Conservation (phyloP, 2,113 vertebrate genomes). For the Polypterus senegalus region DNA sequence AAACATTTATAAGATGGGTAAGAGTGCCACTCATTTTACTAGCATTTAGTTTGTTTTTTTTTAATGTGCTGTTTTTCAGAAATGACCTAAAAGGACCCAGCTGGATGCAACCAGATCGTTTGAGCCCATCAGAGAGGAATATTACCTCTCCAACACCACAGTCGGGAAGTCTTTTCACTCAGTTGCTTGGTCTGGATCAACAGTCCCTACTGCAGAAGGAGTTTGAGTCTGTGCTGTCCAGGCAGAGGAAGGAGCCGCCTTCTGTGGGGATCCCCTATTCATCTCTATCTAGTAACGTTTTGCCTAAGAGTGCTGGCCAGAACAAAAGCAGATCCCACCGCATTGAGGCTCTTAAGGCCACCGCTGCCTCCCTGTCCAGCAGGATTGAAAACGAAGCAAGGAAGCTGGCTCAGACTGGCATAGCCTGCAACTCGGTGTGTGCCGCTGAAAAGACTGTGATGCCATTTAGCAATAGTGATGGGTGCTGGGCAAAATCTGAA, state of each 20-base stretch:
- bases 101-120: slow-evolving; percentile 51
- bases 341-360: slow-evolving; percentile 82
- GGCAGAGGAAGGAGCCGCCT: slow-evolving; percentile 26
- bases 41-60: slow-evolving; percentile 2
- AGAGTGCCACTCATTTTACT: too few relatives aligned
- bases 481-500: slow-evolving; percentile 41
- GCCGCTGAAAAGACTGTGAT: slow-evolving; percentile 35
- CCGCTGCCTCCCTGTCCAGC: slow-evolving; percentile 77
- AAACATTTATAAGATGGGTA: too few relatives aligned
- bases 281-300: slow-evolving; percentile 30
- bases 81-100: slow-evolving; percentile 48
- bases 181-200: slow-evolving; percentile 56
- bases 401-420: slow-evolving; percentile 63
- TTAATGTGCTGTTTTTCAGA: slow-evolving; percentile 36
- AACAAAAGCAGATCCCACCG: slow-evolving; percentile 62
- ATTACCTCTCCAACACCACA: slow-evolving; percentile 28
- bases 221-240: slow-evolving; percentile 35
- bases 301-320: slow-evolving; percentile 38
- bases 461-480: slow-evolving; percentile 32
- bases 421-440: slow-evolving; percentile 53
- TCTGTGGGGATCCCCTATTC: slow-evolving; percentile 34
- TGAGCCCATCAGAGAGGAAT: slow-evolving; percentile 41
- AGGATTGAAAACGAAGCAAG: slow-evolving; percentile 84
- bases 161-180: slow-evolving; percentile 54
- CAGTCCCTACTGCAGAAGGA: slow-evolving; percentile 45